Evolutionary conservation across 2,888 invertebrate genomes (phyloP), one percentile per base, ranked within the genome.

Genomic region (Metopia argyrocephala): DNA sequence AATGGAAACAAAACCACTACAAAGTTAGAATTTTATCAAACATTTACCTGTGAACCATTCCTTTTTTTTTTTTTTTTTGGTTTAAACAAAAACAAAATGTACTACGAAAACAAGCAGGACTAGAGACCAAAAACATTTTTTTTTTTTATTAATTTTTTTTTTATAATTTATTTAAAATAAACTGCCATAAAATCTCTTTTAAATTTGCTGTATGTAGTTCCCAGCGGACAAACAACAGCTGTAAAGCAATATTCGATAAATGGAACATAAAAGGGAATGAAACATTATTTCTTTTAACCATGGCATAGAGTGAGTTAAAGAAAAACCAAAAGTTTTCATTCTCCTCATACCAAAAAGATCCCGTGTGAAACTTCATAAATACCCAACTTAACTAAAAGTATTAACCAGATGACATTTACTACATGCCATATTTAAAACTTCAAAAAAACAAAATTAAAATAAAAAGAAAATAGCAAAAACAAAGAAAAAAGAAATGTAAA

Each of bases 351-450:
- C 12, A 0, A 12, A 12, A 38, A 38, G 12, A 20, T 66, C 66
- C 48, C 69, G 9, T 5, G 38, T 57, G 81, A 74, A 61, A 66
- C 59, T 81, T 81, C 69, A 78, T 74, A 78, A 78, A 81, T 81
- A 81, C 66, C 74, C 27, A 78, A 81, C 69, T 78, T 70, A 78
- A 76, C 80, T 73, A 68, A 80, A 81, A 81, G 81, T 73, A 75
- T 78, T 81, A 78, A 76, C 64, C 76, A 80, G 80, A 68, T 80
- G 80, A 78, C 81, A 75, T 70, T 81, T 81, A 75, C 78, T 70
- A 70, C 68, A 61, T 54, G 50, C 56, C 50, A 74, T 64, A 74
- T 74, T 74, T 79, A 69, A 75, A 70, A 70, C 69, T 75, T 69
- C 25, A 54, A 65, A 70, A 21, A 48, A 68, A 5, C 18, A 18